Evolutionary conservation across 1,140 invertebrate species (phyloP).

Genomic region (Drosophila punjabiensis): DNA sequence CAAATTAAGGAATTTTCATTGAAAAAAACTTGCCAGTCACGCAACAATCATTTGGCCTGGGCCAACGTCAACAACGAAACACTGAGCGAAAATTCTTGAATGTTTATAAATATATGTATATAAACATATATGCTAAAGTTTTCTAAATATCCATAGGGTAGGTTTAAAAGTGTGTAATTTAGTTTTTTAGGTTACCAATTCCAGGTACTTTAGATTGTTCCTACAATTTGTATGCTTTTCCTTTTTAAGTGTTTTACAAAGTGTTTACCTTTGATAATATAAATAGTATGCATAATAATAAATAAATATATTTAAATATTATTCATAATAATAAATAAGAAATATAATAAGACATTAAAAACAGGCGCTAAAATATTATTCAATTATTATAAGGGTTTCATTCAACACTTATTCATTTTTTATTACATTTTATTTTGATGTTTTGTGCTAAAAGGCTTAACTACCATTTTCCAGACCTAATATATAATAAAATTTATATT

Average conservation of each 20-base stretch:
- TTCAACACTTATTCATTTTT: neutral
- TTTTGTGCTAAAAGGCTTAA: neutral
- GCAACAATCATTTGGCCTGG: conserved; percentile 77
- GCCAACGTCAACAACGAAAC: conserved; percentile 20
- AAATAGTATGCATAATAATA: too few relatives aligned
- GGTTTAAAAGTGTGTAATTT: neutral
- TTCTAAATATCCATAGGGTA: too few relatives aligned
- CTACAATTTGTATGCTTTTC: neutral
- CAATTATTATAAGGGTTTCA: neutral
- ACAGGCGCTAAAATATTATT: neutral
- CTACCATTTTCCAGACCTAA: neutral
- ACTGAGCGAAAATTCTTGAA: neutral
- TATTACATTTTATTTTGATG: neutral
- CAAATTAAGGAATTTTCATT: conserved; percentile 81
- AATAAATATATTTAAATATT: too few relatives aligned
- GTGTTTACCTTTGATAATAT: neutral
- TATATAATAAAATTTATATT: too few relatives aligned
- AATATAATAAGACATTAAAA: neutral
- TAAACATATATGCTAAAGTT: neutral
- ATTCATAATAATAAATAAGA: too few relatives aligned
- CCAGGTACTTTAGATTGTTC: neutral
- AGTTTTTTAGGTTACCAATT: neutral
- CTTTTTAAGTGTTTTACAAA: neutral
- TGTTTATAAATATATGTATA: too few relatives aligned
- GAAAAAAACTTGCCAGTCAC: conserved; percentile 75